A percentile compares a stretch with the other conserved stretches of the same genome.
phyloP scores from a whole-genome alignment of 2,113 vertebrate genomes.

The Bubo bubo region DNA sequence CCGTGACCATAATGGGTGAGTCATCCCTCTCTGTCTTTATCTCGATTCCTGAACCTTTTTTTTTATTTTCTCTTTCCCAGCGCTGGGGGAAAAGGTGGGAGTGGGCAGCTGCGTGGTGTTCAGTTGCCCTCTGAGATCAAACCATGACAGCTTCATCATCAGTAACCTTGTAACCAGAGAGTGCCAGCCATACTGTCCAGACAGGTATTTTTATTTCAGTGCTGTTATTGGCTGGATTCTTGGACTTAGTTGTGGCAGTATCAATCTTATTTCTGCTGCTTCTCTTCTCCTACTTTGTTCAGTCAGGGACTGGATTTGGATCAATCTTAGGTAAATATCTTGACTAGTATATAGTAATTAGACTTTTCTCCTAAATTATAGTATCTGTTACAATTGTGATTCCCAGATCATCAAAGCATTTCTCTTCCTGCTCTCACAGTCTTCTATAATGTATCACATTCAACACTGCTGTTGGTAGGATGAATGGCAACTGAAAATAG shows the following conservation, averaged over 20 bases:
- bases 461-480: not conserved
- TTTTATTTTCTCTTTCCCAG: no score
- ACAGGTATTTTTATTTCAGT: not conserved
- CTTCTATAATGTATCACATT: not conserved
- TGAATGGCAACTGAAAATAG: not conserved
- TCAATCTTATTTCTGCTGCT: not conserved
- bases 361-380: not conserved
- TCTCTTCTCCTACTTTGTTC: not conserved
- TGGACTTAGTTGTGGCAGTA: not conserved
- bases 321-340: not conserved
- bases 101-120: no score
- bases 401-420: not conserved
- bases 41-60: no score
- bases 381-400: not conserved
- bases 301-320: not conserved
- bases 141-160: not conserved
- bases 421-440: not conserved
- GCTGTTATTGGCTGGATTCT: not conserved
- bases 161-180: not conserved
- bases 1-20: no score
- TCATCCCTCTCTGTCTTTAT: no score
- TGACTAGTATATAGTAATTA: not conserved
- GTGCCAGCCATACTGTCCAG: not conserved
- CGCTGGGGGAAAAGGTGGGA: no score
- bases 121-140: no score